Evolutionary conservation across 2,888 invertebrate species (phyloP), one percentile per base, ranked within the genome.

Genomic region (Rhagium mordax): DNA sequence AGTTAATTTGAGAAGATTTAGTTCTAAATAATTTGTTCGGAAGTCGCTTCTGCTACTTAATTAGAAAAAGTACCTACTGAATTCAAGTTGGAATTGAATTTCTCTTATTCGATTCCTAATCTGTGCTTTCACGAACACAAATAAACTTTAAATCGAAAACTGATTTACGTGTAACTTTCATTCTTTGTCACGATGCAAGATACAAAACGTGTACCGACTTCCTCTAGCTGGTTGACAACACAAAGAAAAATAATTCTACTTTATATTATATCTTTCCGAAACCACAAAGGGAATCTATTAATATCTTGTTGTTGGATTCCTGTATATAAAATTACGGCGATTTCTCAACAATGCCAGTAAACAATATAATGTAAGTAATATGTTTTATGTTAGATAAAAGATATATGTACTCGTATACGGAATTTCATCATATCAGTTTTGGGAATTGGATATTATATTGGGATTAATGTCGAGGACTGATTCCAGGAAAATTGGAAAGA

Each of bases 141-240:
- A 74, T 65, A 71, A 74, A 74, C 47, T 74, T 72, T 70, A 57
- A 71, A 71, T 70, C 67, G 69, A 67, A 70, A 67, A 66, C 72
- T 66, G 70, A 70, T 72, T 71, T 66, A 51, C 59, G 15, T 60
- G 51, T 41, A 55, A 67, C 66, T 55, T 66, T 13, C 60, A 10
- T 41, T 41, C 33, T 61, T 66, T 55, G 53, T 65, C n/a, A n/a
- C 53, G 20, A 49, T 51, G 8, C 21, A 49, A 57, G 57, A 67
- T 29, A 67, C 24, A 57, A 55, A 47, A 21, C 57, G 47, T 33
- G 29, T 21, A 51, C 16, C 24, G 1, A 64, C 51, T 13, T 51
- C 18, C 15, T 51, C 57, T 57, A 27, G 2, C 3, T n/a, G 27
- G n/a, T 27, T 8, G 24, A 10, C 3, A 57, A 27, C 13, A 24